Percentiles rank a stretch among this genome's conserved stretches.
These are phyloP conservation scores for Dasypolia templi DNA, from an alignment of 2,888 invertebrate species.

Conservation along the genomic window DNA sequence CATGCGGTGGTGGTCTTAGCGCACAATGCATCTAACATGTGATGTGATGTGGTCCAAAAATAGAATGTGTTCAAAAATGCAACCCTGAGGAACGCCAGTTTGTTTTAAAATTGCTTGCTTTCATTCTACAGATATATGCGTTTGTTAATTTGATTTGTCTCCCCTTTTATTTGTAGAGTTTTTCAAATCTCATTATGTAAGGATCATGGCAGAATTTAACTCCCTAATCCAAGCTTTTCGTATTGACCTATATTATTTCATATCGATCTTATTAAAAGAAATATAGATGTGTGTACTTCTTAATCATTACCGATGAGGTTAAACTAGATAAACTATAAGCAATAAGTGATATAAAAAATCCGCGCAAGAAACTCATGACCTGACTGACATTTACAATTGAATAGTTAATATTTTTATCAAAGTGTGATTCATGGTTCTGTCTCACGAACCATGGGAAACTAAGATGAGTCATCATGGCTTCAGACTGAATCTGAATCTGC, in stretches of 20 bases:
- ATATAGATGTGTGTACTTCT: neutral
- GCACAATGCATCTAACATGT: no score
- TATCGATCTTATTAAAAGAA: neutral
- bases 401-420: slow-evolving; percentile 58
- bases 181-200: neutral
- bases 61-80: slow-evolving; percentile 9
- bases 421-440: slow-evolving; percentile 47
- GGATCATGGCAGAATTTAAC: no score
- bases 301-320: slow-evolving; percentile 8
- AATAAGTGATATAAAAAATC: slow-evolving; percentile 36
- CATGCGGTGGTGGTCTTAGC: no score
- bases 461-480: slow-evolving; percentile 51
- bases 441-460: slow-evolving; percentile 52
- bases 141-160: neutral
- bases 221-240: neutral
- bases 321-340: slow-evolving; percentile 17
- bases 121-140: neutral
- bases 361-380: slow-evolving; percentile 40
- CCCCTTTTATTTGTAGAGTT: no score
- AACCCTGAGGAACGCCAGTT: neutral
- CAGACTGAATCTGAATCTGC: slow-evolving; percentile 34
- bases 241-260: no score
- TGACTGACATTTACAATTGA: slow-evolving; percentile 57
- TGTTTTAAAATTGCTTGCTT: neutral
- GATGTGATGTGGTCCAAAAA: no score